Conservation (phyloP, 2,797 vertebrate genomes). For the Hippopotamyrus pictus region DNA sequence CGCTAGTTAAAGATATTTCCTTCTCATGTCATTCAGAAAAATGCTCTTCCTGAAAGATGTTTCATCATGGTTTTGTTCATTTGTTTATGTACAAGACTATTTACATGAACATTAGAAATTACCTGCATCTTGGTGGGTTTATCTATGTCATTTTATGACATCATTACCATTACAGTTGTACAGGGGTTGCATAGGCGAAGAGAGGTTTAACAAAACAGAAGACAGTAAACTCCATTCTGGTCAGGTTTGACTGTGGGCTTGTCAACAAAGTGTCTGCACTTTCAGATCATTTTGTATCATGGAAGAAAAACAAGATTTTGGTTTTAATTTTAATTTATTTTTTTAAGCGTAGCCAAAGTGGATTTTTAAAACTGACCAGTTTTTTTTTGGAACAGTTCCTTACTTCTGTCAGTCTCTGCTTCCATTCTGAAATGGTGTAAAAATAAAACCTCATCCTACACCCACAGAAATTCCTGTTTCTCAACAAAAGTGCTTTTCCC, state of each 20-base stretch:
- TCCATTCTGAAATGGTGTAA: neutral
- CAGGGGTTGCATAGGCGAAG: neutral
- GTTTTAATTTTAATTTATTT: neutral
- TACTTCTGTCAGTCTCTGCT: neutral
- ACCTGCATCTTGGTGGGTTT: neutral
- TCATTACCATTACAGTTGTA: neutral
- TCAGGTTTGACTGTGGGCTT: neutral
- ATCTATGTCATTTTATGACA: neutral
- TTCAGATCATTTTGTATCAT: neutral
- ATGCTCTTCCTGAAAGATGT: neutral
- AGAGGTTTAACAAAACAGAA: neutral
- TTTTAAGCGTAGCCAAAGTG: neutral
- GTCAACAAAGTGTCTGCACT: neutral
- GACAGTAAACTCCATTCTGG: neutral
- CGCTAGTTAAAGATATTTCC: slow-evolving; percentile 54
- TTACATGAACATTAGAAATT: neutral
- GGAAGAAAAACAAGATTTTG: neutral
- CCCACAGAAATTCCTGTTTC: neutral
- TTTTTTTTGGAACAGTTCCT: neutral
- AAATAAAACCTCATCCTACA: neutral
- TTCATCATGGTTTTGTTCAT: neutral
- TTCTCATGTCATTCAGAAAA: slow-evolving; percentile 7
- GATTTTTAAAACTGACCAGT: neutral
- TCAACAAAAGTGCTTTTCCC: neutral
- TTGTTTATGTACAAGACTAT: neutral